Percentiles rank a stretch among this genome's conserved stretches.
phyloP scores from a whole-genome alignment of 2,888 invertebrate genomes.

The Eubasilissa splendida region DNA sequence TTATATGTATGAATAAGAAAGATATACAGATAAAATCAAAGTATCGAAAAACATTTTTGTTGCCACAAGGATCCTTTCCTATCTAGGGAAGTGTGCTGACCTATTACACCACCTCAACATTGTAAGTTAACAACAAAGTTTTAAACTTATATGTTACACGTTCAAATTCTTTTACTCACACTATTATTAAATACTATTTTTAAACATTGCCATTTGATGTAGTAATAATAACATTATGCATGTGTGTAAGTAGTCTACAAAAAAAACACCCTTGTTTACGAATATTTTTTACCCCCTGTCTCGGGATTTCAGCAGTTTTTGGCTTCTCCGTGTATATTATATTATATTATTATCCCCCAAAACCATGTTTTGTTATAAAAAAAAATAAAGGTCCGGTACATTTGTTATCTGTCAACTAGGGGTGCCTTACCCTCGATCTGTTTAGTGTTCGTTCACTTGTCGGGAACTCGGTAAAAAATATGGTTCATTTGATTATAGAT shows the following conservation, averaged over 20 bases:
- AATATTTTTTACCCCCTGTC: background rate
- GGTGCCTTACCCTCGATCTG: constrained; percentile 42
- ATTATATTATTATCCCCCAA: background rate
- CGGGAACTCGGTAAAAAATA: constrained; percentile 31
- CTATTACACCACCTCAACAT: too few relatives aligned
- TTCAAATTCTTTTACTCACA: too few relatives aligned
- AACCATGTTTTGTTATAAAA: background rate
- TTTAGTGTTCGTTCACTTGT: constrained; percentile 34
- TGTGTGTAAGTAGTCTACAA: background rate
- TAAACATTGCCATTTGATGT: background rate
- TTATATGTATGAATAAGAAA: too few relatives aligned
- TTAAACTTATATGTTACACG: too few relatives aligned
- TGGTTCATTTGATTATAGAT: constrained; percentile 42
- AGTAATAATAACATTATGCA: background rate
- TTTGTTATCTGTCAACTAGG: constrained; percentile 49
- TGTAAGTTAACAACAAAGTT: too few relatives aligned
- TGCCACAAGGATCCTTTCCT: too few relatives aligned
- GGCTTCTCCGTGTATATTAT: background rate
- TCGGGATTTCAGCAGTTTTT: background rate
- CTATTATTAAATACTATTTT: background rate
- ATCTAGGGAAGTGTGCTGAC: too few relatives aligned
- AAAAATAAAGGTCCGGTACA: constrained; percentile 41
- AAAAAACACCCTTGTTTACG: constrained; percentile 34
- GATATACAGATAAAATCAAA: too few relatives aligned
- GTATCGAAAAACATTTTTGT: too few relatives aligned